Evolutionary conservation across 1,140 invertebrate species (phyloP), one percentile per base, ranked within the genome.

Genomic region (Anthonomus grandis): DNA sequence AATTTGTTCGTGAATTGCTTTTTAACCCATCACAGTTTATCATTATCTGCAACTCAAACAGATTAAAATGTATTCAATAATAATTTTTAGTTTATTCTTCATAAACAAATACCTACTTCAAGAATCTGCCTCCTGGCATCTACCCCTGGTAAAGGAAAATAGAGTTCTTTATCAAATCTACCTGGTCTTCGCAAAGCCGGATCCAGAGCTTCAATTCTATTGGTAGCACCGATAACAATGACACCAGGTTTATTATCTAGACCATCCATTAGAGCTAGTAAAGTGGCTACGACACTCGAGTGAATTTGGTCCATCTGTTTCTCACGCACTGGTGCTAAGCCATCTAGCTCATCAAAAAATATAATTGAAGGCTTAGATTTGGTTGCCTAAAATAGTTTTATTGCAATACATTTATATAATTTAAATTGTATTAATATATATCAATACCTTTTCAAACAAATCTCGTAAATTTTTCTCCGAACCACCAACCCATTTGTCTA

Each of bases 271-370:
- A 94, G 84, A 0, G 90, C 86, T 4, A 95, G 74, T 23, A 97
- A 77, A 10, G 93, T 94, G 1, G 92, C 89, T 0, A 96, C 93
- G 53, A 97, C 91, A 57, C 91, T 87, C 9, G 89, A 84, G 70
- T 96, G 92, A 66, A 95, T 92, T 69, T 95, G 92, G 71, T 95
- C 91, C 66, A 91, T 89, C 31, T 90, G 85, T 10, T 86, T 86
- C 59, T 92, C 93, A 57, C 92, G 76, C 17, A 92, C 89, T 9
- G 91, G 89, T 52, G 89, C 89, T 37, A 93, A 76, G 27, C 90
- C 89, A 72, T 93, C 91, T 52, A 93, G 85, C 76, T 93, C 90
- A 74, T 94, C 91, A 73, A 93, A 91, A 74, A 93, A 91, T 70
- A 93, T 90, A 66, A 93, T 90, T 1, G 87, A 86, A 17, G 90